phyloP scores from a whole-genome alignment of 2,113 vertebrate genomes.

The Strix aluco region DNA sequence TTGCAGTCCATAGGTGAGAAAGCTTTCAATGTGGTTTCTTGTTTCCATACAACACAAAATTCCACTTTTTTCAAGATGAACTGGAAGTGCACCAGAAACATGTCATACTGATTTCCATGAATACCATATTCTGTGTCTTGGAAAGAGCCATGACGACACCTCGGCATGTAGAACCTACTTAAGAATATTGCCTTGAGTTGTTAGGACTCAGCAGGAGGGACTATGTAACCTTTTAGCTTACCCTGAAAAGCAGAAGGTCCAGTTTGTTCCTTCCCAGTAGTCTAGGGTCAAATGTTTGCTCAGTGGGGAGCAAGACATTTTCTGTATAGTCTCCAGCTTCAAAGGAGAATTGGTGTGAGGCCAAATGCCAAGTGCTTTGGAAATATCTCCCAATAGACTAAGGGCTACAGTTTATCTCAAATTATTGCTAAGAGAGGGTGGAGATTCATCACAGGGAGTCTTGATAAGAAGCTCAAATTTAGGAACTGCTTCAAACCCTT shows the following conservation, averaged over 20 bases:
- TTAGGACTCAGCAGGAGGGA: slow-evolving; percentile 19
- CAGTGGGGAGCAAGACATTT: slow-evolving; percentile 21
- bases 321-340: slow-evolving; percentile 20
- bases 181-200: slow-evolving; percentile 37
- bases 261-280: slow-evolving; percentile 41
- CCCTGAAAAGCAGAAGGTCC: slow-evolving; percentile 60
- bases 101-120: background rate
- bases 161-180: background rate
- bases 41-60: background rate
- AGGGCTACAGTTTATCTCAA: background rate
- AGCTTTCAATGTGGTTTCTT: background rate
- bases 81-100: background rate
- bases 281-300: slow-evolving; percentile 54
- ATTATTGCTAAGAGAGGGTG: background rate
- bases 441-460: background rate
- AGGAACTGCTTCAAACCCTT: background rate
- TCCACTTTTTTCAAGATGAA: background rate
- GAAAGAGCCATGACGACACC: slow-evolving; percentile 13
- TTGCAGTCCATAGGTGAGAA: background rate
- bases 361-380: slow-evolving; percentile 42
- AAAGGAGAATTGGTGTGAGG: slow-evolving; percentile 43
- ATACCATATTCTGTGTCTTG: background rate
- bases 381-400: background rate
- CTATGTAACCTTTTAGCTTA: slow-evolving; percentile 39
- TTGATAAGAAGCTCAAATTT: background rate